Evolutionary conservation across 2,113 vertebrate species (phyloP).

Genomic region (Baryphthengus martii): DNA sequence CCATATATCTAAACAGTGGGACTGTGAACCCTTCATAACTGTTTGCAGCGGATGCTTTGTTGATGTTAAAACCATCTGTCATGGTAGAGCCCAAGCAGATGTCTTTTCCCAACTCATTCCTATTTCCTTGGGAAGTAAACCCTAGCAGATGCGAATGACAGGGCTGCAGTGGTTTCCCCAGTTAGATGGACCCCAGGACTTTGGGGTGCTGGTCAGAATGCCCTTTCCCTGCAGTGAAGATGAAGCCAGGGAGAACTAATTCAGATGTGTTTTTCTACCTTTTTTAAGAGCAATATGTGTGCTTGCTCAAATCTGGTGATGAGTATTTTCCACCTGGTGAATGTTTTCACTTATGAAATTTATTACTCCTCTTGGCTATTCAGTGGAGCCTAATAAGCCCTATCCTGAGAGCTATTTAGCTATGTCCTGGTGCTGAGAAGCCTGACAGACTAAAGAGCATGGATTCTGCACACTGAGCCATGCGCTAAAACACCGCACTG

Average conservation of each 20-base stretch:
- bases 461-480: neutral
- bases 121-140: neutral
- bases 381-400: neutral
- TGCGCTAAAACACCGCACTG: neutral
- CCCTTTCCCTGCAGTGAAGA: neutral
- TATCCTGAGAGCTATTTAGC: neutral
- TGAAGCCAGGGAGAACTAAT: neutral
- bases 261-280: neutral
- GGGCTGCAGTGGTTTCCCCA: neutral
- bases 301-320: neutral
- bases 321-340: neutral
- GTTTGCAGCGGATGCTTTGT: neutral
- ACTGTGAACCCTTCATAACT: neutral
- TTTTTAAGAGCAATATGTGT: neutral
- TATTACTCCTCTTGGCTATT: conserved; percentile 1
- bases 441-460: neutral
- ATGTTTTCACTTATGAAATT: neutral
- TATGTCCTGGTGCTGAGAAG: neutral
- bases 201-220: neutral
- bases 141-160: neutral
- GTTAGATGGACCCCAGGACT: neutral
- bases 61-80: neutral
- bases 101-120: neutral
- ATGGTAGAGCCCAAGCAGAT: neutral
- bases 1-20: neutral